A percentile compares a stretch with the other conserved stretches of the same genome.
phyloP scores from a whole-genome alignment of 2,797 vertebrate species.

The Urosaurus nigricauda region DNA sequence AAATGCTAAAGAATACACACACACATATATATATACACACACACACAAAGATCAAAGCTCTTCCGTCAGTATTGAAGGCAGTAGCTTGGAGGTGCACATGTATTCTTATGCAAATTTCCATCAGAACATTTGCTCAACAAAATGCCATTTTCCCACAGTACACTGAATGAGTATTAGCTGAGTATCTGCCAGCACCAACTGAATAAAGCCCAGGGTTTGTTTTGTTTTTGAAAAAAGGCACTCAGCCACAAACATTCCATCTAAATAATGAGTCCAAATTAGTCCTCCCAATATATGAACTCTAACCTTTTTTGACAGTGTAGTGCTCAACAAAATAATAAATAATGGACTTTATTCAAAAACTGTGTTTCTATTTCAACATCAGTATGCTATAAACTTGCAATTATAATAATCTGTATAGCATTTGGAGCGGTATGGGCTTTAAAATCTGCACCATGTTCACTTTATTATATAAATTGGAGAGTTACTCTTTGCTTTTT shows the following conservation, averaged over 20 bases:
- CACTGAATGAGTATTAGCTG: conserved; percentile 66
- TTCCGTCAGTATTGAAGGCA: conserved; percentile 56
- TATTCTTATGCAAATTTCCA: conserved; percentile 70
- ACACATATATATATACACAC: too few relatives aligned
- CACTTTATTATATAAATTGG: background rate
- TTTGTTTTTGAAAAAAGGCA: conserved; percentile 45
- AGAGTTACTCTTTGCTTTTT: background rate
- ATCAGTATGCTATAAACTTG: background rate
- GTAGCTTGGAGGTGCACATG: conserved; percentile 50
- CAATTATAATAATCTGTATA: background rate
- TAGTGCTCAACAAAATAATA: background rate
- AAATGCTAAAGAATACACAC: conserved; percentile 42
- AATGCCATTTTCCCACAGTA: conserved; percentile 67
- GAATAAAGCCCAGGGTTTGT: background rate
- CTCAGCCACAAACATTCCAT: background rate
- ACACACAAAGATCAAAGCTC: background rate
- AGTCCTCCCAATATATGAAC: background rate
- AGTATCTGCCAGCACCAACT: conserved; percentile 57
- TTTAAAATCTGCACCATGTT: background rate
- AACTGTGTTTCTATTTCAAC: background rate
- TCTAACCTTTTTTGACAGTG: background rate
- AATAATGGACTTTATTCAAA: background rate
- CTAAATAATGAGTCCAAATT: conserved; percentile 55
- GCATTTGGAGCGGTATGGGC: background rate
- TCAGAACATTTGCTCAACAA: conserved; percentile 65